Evolutionary conservation across 2,113 vertebrate species (phyloP), one percentile per base, ranked within the genome.

Genomic region (Daboia siamensis): DNA sequence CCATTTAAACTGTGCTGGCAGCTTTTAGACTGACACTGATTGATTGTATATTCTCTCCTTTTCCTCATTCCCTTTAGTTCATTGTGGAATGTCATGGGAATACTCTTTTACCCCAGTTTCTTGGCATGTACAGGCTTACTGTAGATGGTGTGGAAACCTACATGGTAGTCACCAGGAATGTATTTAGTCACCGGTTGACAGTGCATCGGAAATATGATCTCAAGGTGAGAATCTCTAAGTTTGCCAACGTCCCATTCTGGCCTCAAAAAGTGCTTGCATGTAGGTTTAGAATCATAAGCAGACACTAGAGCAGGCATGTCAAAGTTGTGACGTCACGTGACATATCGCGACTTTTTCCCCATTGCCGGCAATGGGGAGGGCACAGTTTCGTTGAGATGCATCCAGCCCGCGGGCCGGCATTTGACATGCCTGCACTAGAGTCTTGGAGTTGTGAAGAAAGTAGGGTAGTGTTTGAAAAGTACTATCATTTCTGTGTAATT

Each of bases 51-150:
- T 33, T 0, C 4, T 44, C 74, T 17, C 11, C 51, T 88, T 8
- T 54, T 61, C 74, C 93, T 0, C 0, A 64, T 15, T 4, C 21
- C 17, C 90, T 89, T 92, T 96, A 99, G 99, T 99, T 99, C 96
- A 99, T 99, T 46, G 99, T 99, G 97, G 99, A 99, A 96, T 99
- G 99, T 93, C 99, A 99, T 3, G 99, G 99, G 91, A 99, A 98
- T 97, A 99, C 99, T 4, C 98, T 99, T 54, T 97, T 99, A 94
- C 99, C 99, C 1, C 99, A 99, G 98, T 99, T 99, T 97, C 98
- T 99, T 92, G 99, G 99, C 94, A 99, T 99, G 99, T 99, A 99
- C 97, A 97, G 99, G 86, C 98, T 99, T 91, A 99, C 99, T 0
- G 99, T 99, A 97, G 99, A 99, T 0, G 99, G 99, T 0, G 98